These are phyloP conservation scores for Noctua pronuba DNA, from an alignment of 2,888 invertebrate species.

Conservation along the genomic window DNA sequence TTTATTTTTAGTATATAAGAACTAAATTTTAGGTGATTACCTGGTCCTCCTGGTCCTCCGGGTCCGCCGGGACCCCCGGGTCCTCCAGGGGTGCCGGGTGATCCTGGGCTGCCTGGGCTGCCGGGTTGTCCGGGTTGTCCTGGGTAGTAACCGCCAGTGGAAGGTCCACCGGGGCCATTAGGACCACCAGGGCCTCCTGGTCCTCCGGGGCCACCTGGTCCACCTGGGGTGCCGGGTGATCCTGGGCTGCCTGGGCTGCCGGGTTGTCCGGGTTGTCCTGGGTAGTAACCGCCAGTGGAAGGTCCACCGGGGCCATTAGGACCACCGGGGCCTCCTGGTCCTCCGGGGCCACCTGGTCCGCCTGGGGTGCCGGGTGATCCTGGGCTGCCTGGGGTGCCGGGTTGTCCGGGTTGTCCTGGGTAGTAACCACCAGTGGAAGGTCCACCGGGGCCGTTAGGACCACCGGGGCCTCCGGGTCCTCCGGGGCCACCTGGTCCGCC, in stretches of 20 bases:
- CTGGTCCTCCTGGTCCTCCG: slow-evolving; percentile 60
- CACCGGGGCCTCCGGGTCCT: slow-evolving; percentile 32
- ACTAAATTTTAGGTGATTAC: slow-evolving; percentile 5
- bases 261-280: slow-evolving; percentile 46
- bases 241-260: slow-evolving; percentile 63
- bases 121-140: slow-evolving; percentile 52
- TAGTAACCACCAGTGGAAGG: slow-evolving; percentile 55
- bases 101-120: slow-evolving; percentile 61
- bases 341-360: slow-evolving; percentile 56
- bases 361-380: slow-evolving; percentile 70
- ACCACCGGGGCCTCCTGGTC: slow-evolving; percentile 60
- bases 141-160: slow-evolving; percentile 59
- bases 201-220: slow-evolving; percentile 64
- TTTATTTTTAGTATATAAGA: neutral
- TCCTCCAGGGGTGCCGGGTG: slow-evolving; percentile 68
- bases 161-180: slow-evolving; percentile 73
- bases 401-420: slow-evolving; percentile 38
- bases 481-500: no score
- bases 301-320: slow-evolving; percentile 75
- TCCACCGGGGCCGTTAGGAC: slow-evolving; percentile 72
- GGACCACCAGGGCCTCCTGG: slow-evolving; percentile 41
- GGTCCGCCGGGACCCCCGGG: slow-evolving; percentile 64
- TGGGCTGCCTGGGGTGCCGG: slow-evolving; percentile 62
- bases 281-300: slow-evolving; percentile 59
- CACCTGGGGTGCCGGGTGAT: slow-evolving; percentile 68